Conservation (phyloP, 2,113 vertebrate genomes). For the Cygnus atratus region DNA sequence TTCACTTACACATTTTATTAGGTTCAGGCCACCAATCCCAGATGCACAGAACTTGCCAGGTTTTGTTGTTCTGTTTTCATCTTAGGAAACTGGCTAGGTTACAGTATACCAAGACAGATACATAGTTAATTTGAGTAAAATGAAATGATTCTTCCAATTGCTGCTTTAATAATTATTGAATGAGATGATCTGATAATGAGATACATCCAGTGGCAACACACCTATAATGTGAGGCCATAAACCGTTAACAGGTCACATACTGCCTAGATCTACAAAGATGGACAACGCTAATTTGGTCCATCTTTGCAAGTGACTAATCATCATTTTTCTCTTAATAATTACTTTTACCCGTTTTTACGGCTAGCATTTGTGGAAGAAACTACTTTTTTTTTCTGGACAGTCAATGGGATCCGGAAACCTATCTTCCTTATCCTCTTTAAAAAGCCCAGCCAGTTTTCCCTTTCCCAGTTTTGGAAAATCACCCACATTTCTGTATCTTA, state of each 20-base stretch:
- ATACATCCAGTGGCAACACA: background rate
- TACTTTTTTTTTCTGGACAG: background rate
- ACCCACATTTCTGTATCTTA: background rate
- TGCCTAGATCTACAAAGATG: background rate
- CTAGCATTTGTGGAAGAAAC: background rate
- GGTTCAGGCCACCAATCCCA: background rate
- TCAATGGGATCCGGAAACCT: background rate
- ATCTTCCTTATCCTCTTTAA: background rate
- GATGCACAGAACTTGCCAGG: background rate
- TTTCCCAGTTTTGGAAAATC: background rate
- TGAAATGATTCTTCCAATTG: background rate
- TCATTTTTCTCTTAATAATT: background rate
- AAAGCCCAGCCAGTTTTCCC: background rate
- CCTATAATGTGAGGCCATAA: background rate
- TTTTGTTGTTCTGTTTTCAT: constrained; percentile 26
- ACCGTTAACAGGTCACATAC: background rate
- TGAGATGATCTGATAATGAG: background rate
- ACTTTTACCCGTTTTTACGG: background rate
- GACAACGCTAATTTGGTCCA: background rate
- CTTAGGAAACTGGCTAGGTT: background rate
- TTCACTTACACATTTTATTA: constrained; percentile 3
- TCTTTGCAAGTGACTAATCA: background rate
- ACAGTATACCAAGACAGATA: background rate
- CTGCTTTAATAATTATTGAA: background rate
- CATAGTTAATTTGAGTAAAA: background rate